Conservation (phyloP, 2,113 vertebrate species). For the Thalassoma bifasciatum region DNA sequence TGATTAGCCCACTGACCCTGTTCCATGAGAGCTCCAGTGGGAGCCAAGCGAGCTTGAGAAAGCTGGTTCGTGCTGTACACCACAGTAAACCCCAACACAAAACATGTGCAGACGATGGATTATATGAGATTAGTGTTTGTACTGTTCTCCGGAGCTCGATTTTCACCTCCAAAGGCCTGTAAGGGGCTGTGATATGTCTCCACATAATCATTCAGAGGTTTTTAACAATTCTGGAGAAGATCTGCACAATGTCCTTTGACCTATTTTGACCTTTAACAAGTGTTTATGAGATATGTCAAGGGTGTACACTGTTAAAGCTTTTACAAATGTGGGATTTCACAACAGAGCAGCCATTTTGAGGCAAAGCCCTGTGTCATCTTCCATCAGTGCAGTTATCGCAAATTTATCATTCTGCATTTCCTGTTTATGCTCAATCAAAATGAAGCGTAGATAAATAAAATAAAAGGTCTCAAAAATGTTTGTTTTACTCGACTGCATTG, state of each 20-base stretch:
- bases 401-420: background rate
- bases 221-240: background rate
- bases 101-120: conserved; percentile 48
- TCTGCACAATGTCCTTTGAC: background rate
- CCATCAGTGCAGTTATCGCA: conserved; percentile 2
- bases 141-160: background rate
- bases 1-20: conserved; percentile 74
- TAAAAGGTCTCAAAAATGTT: too few species aligned
- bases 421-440: background rate
- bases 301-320: background rate
- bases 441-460: background rate
- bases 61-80: conserved; percentile 15
- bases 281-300: background rate
- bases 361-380: conserved; percentile 7
- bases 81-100: conserved; percentile 35
- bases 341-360: conserved; percentile 57
- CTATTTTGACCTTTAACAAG: background rate
- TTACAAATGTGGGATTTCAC: background rate
- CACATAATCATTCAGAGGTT: too few species aligned
- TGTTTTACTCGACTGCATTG: too few species aligned
- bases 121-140: conserved; percentile 54
- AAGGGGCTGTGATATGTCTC: background rate
- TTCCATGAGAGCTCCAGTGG: conserved; percentile 48
- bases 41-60: conserved; percentile 63
- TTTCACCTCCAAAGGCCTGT: background rate